Conservation (phyloP, 1,140 invertebrate genomes). For the Dermatophagoides farinae region DNA sequence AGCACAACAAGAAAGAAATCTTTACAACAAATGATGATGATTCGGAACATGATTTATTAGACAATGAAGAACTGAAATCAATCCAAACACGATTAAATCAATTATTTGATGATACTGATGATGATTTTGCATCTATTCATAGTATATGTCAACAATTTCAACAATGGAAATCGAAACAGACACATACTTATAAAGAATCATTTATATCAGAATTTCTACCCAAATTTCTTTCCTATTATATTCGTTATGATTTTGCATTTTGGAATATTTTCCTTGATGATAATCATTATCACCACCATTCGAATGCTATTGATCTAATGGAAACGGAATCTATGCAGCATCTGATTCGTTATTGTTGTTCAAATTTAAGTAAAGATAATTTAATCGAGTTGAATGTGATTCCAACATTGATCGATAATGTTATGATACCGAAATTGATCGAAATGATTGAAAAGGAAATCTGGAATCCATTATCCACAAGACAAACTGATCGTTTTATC, state of each 20-base stretch:
- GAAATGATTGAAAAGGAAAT: background rate
- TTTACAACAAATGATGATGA: background rate
- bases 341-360: background rate
- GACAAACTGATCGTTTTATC: background rate
- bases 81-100: background rate
- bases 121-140: background rate
- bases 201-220: background rate
- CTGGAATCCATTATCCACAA: constrained; percentile 1
- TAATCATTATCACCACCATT: too few species aligned
- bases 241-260: background rate
- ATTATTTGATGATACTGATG: constrained; percentile 7
- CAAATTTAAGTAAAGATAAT: background rate
- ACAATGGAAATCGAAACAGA: background rate
- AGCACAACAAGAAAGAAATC: background rate
- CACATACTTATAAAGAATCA: constrained; percentile 1
- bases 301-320: background rate
- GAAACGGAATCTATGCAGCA: background rate
- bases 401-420: background rate
- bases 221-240: background rate
- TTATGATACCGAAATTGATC: background rate
- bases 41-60: background rate
- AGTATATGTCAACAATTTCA: background rate
- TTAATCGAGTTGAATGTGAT: background rate
- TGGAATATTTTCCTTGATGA: background rate
- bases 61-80: background rate